These are phyloP conservation scores for Calycopis cecrops DNA, from an alignment of 1,140 invertebrate genomes.

Conservation along the genomic window DNA sequence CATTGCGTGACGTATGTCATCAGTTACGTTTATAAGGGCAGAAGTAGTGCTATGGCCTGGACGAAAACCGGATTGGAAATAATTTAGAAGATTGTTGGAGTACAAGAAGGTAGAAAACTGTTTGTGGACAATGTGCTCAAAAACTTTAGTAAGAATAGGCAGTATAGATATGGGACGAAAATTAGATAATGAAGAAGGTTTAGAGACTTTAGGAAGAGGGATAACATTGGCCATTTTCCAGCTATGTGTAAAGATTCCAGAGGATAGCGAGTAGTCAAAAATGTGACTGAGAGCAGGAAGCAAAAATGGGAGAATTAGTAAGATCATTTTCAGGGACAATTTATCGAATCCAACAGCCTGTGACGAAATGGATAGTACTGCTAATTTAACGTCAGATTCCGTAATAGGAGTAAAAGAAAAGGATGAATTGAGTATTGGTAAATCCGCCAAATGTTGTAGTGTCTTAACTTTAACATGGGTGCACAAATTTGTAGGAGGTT, in stretches of 20 bases:
- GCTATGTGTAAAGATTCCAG: neutral
- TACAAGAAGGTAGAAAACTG: conserved; percentile 11
- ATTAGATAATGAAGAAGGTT: conserved; percentile 10
- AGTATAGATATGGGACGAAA: conserved; percentile 22
- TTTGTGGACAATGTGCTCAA: conserved; percentile 17
- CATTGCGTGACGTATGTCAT: neutral
- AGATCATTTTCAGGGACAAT: conserved; percentile 9
- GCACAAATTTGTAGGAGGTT: conserved; percentile 2
- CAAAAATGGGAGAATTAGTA: neutral
- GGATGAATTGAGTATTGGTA: conserved; percentile 1
- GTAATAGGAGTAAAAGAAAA: conserved; percentile 7
- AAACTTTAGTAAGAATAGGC: conserved; percentile 16
- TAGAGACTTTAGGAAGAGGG: conserved; percentile 18
- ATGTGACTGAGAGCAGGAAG: neutral
- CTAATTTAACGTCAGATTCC: conserved; percentile 8
- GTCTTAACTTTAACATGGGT: neutral
- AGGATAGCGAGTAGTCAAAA: too few relatives aligned
- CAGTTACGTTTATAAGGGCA: neutral
- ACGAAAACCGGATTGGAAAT: neutral
- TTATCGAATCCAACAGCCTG: conserved; percentile 14
- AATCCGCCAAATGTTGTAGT: neutral
- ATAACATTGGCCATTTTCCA: conserved; percentile 16
- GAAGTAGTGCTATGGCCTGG: neutral
- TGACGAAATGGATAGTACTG: conserved; percentile 14
- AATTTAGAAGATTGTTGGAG: neutral